Base-by-base conservation (phyloP, 2,797 vertebrate genomes). In the Hydrocynus forskahlii region DNA sequence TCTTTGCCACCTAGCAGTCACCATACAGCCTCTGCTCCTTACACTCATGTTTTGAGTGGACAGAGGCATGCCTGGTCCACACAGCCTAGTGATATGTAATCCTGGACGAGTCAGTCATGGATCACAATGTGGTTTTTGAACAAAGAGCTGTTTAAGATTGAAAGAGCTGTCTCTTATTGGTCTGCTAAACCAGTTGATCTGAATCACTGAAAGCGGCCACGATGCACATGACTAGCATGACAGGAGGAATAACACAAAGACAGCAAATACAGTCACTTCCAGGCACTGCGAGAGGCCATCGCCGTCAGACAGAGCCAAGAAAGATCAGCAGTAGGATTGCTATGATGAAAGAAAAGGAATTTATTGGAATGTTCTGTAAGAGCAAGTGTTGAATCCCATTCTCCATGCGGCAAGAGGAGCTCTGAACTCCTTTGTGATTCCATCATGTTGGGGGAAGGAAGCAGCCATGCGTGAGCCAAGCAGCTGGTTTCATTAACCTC, bases 401-500 rank as follows among this genome's bases (percentile, higher is more conserved):
- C 54, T 73, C 67, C 29, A 10, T 75, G 54, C 59, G 45, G 52
- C n/a, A 73, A 68, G 81, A 86, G 83, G 79, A 87, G 88, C 88
- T 80, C 83, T 78, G 78, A 80, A 80, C 82, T 84, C 83, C 85
- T 88, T 90, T 88, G 86, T 89, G 89, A 87, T 87, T 91, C 85
- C 86, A 88, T 87, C 84, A 78, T 72, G 89, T 91, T 90, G 84
- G 74, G 83, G 89, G 84, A 89, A 91, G 81, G 80, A 92, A 78
- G 85, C 88, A 89, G 86, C 82, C 82, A 75, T 89, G 92, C 89
- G 85, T 94, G 92, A 91, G 90, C 84, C 86, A 86, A 92, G 91
- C 93, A 94, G 93, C 93, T 94, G 94, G 92, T 94, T 93, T 94
- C 93, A 95, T 94, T 94, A 94, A 94, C 94, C 93, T 93, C 91